phyloP scores from a whole-genome alignment of 92 coral and sea anemone genomes.

The Umimayanthus chanpuru region DNA sequence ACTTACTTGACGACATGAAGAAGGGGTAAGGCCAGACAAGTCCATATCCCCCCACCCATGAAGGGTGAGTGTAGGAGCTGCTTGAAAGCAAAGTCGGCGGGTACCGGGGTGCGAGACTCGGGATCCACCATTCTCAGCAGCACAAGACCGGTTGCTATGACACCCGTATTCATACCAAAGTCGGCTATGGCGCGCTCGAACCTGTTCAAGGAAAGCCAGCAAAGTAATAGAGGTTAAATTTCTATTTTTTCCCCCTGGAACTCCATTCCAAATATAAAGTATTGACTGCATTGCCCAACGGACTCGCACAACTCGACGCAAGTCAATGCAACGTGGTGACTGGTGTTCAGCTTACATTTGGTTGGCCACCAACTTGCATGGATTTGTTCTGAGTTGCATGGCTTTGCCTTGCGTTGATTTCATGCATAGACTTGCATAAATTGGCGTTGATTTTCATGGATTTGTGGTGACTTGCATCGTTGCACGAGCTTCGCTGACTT shows the following conservation, averaged over 20 bases:
- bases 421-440: too few species aligned
- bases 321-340: too few species aligned
- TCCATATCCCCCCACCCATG: conserved; percentile 90
- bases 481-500: too few species aligned
- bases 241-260: neutral
- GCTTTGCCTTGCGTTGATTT: too few species aligned
- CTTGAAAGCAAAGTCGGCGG: conserved; percentile 87
- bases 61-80: conserved; percentile 85
- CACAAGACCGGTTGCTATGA: conserved; percentile 80
- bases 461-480: too few species aligned
- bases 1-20: conserved; percentile 71
- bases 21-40: conserved; percentile 77
- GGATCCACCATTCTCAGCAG: conserved; percentile 83
- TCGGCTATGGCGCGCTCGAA: conserved; percentile 88
- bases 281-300: neutral
- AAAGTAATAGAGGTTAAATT: neutral
- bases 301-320: neutral
- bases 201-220: conserved; percentile 41
- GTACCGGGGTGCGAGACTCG: conserved; percentile 75
- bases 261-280: neutral
- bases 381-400: too few species aligned
- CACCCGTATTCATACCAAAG: conserved; percentile 91
- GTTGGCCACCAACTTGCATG: too few species aligned
- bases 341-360: too few species aligned
- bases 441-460: too few species aligned